Base-by-base conservation (phyloP, 2,888 invertebrate genomes). In the Unio pictorum region DNA sequence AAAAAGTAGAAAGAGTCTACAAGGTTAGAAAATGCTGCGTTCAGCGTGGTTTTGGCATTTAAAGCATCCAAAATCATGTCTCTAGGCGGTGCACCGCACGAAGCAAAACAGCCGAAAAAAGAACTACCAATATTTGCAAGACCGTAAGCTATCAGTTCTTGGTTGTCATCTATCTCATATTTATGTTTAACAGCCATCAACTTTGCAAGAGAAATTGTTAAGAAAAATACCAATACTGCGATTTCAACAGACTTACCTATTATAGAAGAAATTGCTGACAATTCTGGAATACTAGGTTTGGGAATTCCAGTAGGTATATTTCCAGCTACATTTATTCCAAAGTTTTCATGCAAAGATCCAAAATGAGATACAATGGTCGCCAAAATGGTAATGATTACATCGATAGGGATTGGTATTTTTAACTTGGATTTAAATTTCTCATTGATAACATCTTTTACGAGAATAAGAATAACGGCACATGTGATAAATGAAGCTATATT, bases 401-500 rank as follows among this genome's bases (percentile, higher is more conserved):
- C 89, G 8, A 83, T 86, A 3, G 89, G 89, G 28, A 89, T 72
- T 6, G 88, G 88, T 55, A 86, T 74, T 65, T 79, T 81, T 65
- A 87, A 73, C 72, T 78, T 85, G 20, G 73, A 61, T 58, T 77
- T 80, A 67, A 75, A 87, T 26, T 80, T 76, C 66, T 83, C 80
- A 69, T 87, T 88, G 55, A 87, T 74, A 63, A 72, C 74, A 67
- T 91, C 91, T 70, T 87, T 87, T 18, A 89, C 86, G 55, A 94
- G 81, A 0, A 93, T 90, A 55, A 95, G 92, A 66, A 93, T 84
- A 34, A 92, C 79, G 64, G 95, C 93, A 3, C 94, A 92, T 59
- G 95, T 92, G 28, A 92, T 88, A 34, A 94, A 88, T 0, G 95
- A 94, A 0, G 93, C 92, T 78, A 92, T 86, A 88, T 96, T 95